phyloP scores from a whole-genome alignment of 2,113 vertebrate species.

The Hydrolagus affinis region DNA sequence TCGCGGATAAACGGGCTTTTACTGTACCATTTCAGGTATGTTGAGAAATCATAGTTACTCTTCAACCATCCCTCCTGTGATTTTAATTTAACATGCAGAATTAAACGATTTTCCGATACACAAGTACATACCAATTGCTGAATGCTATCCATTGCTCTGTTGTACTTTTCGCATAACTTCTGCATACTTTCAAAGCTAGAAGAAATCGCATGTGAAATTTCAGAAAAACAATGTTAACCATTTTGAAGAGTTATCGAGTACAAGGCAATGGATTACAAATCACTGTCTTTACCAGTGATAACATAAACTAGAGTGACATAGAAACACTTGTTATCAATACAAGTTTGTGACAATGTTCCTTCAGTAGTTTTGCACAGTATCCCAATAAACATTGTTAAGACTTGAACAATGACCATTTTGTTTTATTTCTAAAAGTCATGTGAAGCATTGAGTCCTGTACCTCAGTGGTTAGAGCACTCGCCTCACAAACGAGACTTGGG shows the following conservation, averaged over 20 bases:
- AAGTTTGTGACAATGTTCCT: too few species aligned
- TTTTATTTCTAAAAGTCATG: not conserved
- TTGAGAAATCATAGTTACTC: too few species aligned
- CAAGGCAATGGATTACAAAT: not conserved
- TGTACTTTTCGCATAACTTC: conserved; percentile 96
- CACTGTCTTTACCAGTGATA: not conserved
- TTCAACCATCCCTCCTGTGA: too few species aligned
- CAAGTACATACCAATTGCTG: conserved; percentile 80
- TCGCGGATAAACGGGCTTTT: too few species aligned
- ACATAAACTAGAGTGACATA: not conserved
- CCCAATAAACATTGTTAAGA: too few species aligned
- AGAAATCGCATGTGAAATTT: conserved; percentile 31
- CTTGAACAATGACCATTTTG: too few species aligned
- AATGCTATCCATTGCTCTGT: conserved; percentile 97
- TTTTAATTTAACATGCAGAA: too few species aligned
- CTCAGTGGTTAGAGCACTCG: too few species aligned
- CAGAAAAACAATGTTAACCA: not conserved
- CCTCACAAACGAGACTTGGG: too few species aligned
- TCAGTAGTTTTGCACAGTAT: too few species aligned
- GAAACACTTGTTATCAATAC: too few species aligned
- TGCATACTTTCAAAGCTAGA: conserved; percentile 97
- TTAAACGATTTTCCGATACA: not conserved
- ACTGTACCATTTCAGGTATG: too few species aligned
- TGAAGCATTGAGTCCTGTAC: not conserved
- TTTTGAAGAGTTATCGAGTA: not conserved